These are phyloP conservation scores for Bombus superbus DNA, from an alignment of 1,140 invertebrate genomes.

Conservation along the genomic window DNA sequence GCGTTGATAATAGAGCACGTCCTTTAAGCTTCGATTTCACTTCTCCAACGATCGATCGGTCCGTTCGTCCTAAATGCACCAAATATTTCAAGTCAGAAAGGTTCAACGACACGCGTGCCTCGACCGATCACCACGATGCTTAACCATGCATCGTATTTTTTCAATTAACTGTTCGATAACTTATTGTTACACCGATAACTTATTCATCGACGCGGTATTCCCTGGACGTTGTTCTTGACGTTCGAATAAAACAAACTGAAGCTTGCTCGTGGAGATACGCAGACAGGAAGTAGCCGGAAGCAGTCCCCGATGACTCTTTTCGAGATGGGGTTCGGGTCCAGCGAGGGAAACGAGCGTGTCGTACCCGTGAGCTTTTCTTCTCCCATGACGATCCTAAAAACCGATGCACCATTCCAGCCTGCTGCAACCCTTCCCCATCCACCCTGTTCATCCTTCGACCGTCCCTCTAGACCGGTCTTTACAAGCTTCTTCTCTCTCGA, in stretches of 20 bases:
- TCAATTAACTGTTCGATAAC: not conserved
- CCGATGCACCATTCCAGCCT: slow-evolving; percentile 16
- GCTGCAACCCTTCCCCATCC: not conserved
- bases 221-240: not conserved
- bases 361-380: slow-evolving; percentile 21
- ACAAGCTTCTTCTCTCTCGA: slow-evolving; percentile 26
- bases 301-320: slow-evolving; percentile 49
- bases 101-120: too few relatives aligned
- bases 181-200: not conserved
- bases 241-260: not conserved
- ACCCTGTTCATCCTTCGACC: not conserved
- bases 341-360: slow-evolving; percentile 47
- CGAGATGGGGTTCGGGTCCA: slow-evolving; percentile 39
- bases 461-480: not conserved
- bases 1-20: too few relatives aligned
- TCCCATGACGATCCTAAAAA: slow-evolving; percentile 46
- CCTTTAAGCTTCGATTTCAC: too few relatives aligned
- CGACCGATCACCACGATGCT: too few relatives aligned
- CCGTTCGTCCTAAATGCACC: too few relatives aligned
- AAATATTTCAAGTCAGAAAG: too few relatives aligned
- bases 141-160: too few relatives aligned
- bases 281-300: slow-evolving; percentile 46
- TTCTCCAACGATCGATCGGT: too few relatives aligned
- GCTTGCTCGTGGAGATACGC: slow-evolving; percentile 1
- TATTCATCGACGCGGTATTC: not conserved